Conservation (phyloP, 2,888 invertebrate species). For the Nephrotoma guestfalica region DNA sequence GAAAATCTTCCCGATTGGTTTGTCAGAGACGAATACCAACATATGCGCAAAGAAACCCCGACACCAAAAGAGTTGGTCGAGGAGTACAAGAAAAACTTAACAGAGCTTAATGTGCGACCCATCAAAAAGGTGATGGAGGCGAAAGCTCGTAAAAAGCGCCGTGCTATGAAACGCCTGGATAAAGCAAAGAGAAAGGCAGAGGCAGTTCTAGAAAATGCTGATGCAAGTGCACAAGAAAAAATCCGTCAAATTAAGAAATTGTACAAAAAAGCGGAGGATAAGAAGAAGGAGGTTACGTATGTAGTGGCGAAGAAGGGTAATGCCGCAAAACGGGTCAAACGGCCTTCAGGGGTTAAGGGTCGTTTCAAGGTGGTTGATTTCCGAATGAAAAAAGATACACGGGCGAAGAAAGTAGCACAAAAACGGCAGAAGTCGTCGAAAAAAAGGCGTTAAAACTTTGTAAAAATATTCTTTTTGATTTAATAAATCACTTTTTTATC, state of each 20-base stretch:
- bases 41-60: constrained; percentile 69
- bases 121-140: constrained; percentile 98
- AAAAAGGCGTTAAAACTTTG: background rate
- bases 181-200: constrained; percentile 94
- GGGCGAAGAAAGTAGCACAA: constrained; percentile 30
- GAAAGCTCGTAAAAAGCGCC: constrained; percentile 92
- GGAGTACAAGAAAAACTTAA: constrained; percentile 67
- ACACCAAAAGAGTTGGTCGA: constrained; percentile 75
- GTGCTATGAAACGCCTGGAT: constrained; percentile 70
- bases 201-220: constrained; percentile 76
- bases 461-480: background rate
- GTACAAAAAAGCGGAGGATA: constrained; percentile 80
- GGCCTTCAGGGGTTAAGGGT: constrained; percentile 83
- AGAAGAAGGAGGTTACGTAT: constrained; percentile 82
- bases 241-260: constrained; percentile 79
- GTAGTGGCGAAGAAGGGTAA: constrained; percentile 85
- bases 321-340: constrained; percentile 55
- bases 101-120: constrained; percentile 84
- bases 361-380: constrained; percentile 90
- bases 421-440: background rate
- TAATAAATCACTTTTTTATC: background rate
- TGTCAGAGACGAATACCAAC: constrained; percentile 78
- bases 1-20: constrained; percentile 93
- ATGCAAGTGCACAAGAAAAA: constrained; percentile 87
- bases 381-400: constrained; percentile 87